Conservation (phyloP, 2,113 vertebrate genomes). For the Nannospalax galili region DNA sequence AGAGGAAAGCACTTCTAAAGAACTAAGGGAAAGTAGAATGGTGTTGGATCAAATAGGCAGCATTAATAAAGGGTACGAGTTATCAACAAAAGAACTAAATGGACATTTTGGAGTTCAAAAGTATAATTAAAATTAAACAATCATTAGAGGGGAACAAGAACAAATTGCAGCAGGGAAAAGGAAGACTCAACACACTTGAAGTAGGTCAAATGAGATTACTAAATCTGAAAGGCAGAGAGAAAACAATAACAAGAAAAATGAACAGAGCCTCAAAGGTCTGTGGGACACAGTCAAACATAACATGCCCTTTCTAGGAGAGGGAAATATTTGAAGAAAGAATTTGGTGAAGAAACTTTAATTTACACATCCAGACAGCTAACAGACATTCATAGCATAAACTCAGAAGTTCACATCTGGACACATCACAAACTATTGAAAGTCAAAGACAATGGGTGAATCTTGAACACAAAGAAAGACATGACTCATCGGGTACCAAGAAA, state of each 20-base stretch:
- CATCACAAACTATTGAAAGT: neutral
- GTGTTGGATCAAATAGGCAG: neutral
- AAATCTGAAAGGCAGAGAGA: neutral
- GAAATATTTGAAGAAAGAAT: neutral
- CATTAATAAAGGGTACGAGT: neutral
- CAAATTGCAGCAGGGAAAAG: neutral
- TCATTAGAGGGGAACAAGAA: neutral
- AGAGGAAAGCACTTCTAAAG: neutral
- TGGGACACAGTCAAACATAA: neutral
- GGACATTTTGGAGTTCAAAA: neutral
- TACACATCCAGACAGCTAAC: neutral
- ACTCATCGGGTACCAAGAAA: neutral
- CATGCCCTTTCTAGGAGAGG: neutral
- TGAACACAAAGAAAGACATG: neutral
- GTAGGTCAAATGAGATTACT: neutral
- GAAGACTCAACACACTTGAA: neutral
- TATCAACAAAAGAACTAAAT: neutral
- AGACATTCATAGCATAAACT: neutral
- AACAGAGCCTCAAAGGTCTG: neutral
- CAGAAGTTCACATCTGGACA: neutral
- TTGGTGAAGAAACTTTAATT: neutral
- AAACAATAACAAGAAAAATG: neutral
- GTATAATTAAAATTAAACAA: neutral
- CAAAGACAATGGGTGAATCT: neutral
- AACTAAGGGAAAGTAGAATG: constrained; percentile 24